A percentile compares a stretch with the other conserved stretches of the same genome.
Evolutionary conservation across 1,140 invertebrate species (phyloP).

Genomic region (Hermetia illucens): DNA sequence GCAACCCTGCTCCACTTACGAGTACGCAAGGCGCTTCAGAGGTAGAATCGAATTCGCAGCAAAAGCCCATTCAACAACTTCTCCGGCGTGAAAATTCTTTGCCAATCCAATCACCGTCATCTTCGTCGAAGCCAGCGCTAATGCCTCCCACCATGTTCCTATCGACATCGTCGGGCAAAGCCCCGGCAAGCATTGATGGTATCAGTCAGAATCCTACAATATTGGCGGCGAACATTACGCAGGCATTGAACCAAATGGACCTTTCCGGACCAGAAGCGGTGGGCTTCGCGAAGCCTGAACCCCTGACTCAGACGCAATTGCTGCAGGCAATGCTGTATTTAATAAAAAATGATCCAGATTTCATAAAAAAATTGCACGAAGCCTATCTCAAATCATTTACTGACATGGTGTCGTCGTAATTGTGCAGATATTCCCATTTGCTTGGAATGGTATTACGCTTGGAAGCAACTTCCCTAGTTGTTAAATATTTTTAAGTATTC

Average conservation of each 20-base stretch:
- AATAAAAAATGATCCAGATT: conserved; percentile 72
- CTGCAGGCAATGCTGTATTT: conserved; percentile 77
- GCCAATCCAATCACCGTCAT: conserved; percentile 19
- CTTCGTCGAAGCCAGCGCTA: conserved; percentile 48
- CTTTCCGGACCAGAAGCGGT: conserved; percentile 5
- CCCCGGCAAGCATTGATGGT: conserved; percentile 4
- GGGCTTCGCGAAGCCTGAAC: conserved; percentile 36
- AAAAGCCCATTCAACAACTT: conserved; percentile 8
- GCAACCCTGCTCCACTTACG: too few relatives aligned
- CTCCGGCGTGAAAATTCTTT: conserved; percentile 12
- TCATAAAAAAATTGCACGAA: conserved; percentile 75
- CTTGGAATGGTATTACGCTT: too few relatives aligned
- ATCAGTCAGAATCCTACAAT: background rate
- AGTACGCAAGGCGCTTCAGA: too few relatives aligned
- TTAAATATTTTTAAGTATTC: too few relatives aligned
- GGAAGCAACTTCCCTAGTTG: too few relatives aligned
- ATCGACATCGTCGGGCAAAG: conserved; percentile 19
- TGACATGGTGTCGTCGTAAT: too few relatives aligned
- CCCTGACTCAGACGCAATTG: conserved; percentile 72
- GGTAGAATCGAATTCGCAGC: too few relatives aligned
- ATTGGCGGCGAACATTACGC: background rate
- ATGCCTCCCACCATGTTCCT: conserved; percentile 77
- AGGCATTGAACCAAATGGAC: background rate
- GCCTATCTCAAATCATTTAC: conserved; percentile 76
- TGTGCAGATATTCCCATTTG: too few relatives aligned